Evolutionary conservation across 2,797 vertebrate genomes (phyloP), one percentile per base, ranked within the genome.

Genomic region (Morelia viridis): DNA sequence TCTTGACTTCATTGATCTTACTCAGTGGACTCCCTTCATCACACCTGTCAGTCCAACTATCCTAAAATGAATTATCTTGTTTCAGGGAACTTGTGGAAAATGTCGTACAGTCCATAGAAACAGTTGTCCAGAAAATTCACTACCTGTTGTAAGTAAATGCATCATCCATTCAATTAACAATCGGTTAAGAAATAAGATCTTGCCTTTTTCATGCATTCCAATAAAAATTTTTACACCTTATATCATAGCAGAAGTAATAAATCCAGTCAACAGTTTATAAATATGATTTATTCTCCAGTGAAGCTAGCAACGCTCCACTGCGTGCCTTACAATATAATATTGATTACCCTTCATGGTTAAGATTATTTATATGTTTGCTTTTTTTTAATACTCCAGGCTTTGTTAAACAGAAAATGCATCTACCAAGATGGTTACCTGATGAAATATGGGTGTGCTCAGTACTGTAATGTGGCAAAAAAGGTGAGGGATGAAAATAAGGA

Each of bases 391-490:
- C 93, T 96, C 80, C 90, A 98, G 98, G 93, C 89, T 31, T 91
- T 94, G n/a, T 96, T 94, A 91, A 95, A 56, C 10, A 91, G 11
- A 2, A 97, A 94, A 1, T 98, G 98, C 17, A 0, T 97, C 68
- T 98, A 94, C 76, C 90, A 87, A 6, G 80, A 0, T 0, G 0
- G 94, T 31, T 89, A 2, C 0, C 50, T 97, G 71, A 58, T 93
- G 0, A 88, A 46, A 1, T 94, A 1, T 0, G 97, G 98, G 56
- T 98, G 98, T 94, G 92, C 95, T 8, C 96, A 92, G 0, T 95
- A 96, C 92, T 99, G 98, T 94, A 98, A 98, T 24, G 0, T 91
- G 11, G 98, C 96, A 0, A 56, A 97, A 26, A 97, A 95, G 95
- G 98, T 98, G 95, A 88, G 96, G 90, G 1, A 60, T 94, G 57